Base-by-base conservation (phyloP, 2,797 vertebrate genomes). In the Setipinna tenuifilis region DNA sequence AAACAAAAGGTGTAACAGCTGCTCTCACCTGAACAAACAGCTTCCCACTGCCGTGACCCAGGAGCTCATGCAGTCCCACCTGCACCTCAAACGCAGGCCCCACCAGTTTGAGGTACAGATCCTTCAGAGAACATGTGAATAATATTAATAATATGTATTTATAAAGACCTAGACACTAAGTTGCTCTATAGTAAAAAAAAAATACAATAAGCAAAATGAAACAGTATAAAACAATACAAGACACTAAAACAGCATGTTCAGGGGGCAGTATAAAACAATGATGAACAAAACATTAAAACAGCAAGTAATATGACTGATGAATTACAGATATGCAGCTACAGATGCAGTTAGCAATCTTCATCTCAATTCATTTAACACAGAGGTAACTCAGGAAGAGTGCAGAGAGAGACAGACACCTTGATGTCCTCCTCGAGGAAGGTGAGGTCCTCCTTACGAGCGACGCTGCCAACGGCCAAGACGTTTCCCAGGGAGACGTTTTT, bases 401-500 rank as follows among this genome's bases (percentile, higher is more conserved):
- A 78, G 31, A 78, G 31, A 41, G 7, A 14, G 50, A 54, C 50
- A 54, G 17, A 78, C 90, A 97, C 97, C 95, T 98, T 98, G 92
- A 98, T 97, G 0, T 95, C 94, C 86, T 98, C 97, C 44, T 96
- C 91, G 85, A 98, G 88, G 91, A 98, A 98, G 2, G 97, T 98
- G 58, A 98, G 95, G 83, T 98, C 98, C 44, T 98, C 96, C 62
- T 97, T 97, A 61, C 96, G 92, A 0, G 96, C 97, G 46, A 96
- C 90, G 0, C 97, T 97, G 11, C 96, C 97, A 44, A 97, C 97
- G 0, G 97, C 95, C 89, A 98, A 90, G 85, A 98, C 97, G 0
- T 98, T 98, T 10, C 97, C 97, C 23, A 98, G 92, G 0, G 97
- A 98, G 87, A 98, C 97, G 0, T 98, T 98, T 93, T 98, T 98